These are phyloP conservation scores for Ischnus inquisitorius DNA, from an alignment of 2,888 invertebrate genomes.

Conservation along the genomic window DNA sequence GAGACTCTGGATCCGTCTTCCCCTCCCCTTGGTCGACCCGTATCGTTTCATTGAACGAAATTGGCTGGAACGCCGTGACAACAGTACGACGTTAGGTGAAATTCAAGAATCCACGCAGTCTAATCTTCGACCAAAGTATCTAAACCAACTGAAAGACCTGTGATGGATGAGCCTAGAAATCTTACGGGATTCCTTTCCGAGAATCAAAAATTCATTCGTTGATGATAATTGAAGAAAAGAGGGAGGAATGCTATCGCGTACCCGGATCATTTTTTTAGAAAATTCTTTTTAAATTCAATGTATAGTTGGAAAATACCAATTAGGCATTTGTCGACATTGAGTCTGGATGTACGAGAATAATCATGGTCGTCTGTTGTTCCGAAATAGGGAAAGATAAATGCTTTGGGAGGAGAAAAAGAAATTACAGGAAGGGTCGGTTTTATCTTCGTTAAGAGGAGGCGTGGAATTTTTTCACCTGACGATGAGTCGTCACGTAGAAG, in stretches of 20 bases:
- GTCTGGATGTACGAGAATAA: not conserved
- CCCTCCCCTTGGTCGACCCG: constrained; percentile 75
- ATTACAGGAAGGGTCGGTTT: not conserved
- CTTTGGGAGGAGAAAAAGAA: not conserved
- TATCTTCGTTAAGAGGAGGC: constrained; percentile 46
- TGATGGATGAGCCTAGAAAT: constrained; percentile 39
- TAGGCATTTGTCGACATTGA: constrained; percentile 5
- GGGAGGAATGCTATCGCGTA: not conserved
- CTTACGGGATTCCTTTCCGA: not conserved
- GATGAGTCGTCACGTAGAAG: constrained; percentile 59
- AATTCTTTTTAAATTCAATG: not conserved
- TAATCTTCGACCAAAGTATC: constrained; percentile 22
- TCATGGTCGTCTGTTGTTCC: not conserved
- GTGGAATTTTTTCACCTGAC: constrained; percentile 81
- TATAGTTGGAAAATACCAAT: constrained; percentile 4
- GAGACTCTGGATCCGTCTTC: not conserved
- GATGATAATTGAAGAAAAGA: not conserved
- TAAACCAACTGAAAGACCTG: constrained; percentile 11
- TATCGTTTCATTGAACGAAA: constrained; percentile 80
- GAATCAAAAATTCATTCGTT: constrained; percentile 37
- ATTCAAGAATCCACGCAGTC: constrained; percentile 27
- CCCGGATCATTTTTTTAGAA: not conserved
- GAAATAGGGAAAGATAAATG: not conserved
- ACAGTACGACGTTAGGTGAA: constrained; percentile 22
- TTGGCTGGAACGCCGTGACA: constrained; percentile 73